Evolutionary conservation across 2,797 vertebrate species (phyloP).

Genomic region (Nyctalus aviator): DNA sequence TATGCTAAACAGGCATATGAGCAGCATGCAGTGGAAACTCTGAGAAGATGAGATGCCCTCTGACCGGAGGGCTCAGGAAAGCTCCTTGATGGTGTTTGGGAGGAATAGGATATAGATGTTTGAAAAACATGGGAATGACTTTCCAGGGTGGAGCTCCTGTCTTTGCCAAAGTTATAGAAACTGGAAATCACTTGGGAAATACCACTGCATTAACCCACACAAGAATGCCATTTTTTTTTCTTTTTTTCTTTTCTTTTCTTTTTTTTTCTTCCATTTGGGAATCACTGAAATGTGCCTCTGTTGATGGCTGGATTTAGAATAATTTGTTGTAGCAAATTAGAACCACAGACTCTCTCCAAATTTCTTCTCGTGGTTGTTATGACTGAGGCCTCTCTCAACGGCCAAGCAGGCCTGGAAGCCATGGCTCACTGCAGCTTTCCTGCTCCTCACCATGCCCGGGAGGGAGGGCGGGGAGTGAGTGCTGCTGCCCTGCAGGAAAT

Average conservation of each 20-base stretch:
- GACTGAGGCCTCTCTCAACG: neutral
- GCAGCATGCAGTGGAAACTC: neutral
- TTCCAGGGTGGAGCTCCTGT: neutral
- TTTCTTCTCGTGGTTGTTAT: neutral
- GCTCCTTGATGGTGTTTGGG: neutral
- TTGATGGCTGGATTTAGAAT: conserved; percentile 21
- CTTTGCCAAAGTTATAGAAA: conserved; percentile 33
- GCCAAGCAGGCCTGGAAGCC: neutral
- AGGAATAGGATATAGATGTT: neutral
- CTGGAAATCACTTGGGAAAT: neutral
- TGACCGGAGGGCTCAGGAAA: neutral
- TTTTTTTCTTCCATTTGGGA: neutral
- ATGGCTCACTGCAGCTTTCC: neutral
- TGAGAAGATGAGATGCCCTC: neutral
- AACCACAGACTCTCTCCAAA: conserved; percentile 11
- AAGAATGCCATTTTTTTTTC: neutral
- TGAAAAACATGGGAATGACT: neutral
- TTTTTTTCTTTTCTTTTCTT: neutral
- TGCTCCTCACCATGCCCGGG: fast-evolving
- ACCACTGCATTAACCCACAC: neutral
- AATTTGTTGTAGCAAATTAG: conserved; percentile 55
- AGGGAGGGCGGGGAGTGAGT: neutral
- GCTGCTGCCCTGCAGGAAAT: neutral
- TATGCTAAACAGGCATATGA: neutral
- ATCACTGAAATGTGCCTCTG: neutral